Base-by-base conservation (phyloP, 23 tunicate species). In the Trididemnum clinides region DNA sequence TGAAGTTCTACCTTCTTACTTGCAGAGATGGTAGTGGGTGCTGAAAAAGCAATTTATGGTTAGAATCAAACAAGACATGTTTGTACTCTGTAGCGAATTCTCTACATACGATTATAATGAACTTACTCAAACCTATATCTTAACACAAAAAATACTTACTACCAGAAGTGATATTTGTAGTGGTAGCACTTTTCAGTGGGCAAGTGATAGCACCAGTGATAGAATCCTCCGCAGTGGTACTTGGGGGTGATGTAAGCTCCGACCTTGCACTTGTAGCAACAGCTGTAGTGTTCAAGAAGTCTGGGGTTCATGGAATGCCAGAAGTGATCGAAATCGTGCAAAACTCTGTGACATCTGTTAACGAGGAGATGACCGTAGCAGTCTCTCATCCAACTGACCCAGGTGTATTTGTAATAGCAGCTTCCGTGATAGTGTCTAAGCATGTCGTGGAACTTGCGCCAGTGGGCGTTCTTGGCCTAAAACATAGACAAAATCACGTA, bases 401-500 rank as follows among this genome's bases (percentile, higher is more conserved):
- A 74, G 31, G 22, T 35, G 58, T 74, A 39, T 4, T 58, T 59
- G 38, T 58, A 58, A 59, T 58, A 85, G 73, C 63, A 73, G n/a
- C 39, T 57, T 34, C 88, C 82, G 82, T 73, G 74, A 74, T 64
- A 73, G 10, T 35, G 33, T 33, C 19, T 28, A 49, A 85, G 72
- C 72, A 85, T 73, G 1, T 73, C 71, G 74, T 34, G 49, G 88
- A 74, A 85, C 28, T 34, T 19, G 66, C 37, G 22, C 57, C 34
- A 85, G 88, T 85, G 88, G 34, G 18, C 65, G 62, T 15, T 36
- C 59, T 74, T 85, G 62, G 82, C 82, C 88, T 84, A 70, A 70
- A 70, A 30, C 12, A 28, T 10, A 33, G n/a, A n/a, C n/a, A n/a
- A n/a, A 30, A 62, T 44, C 54, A 44, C 15, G 15, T 44, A 44